A percentile compares a stretch with the other conserved stretches of the same genome.
Evolutionary conservation across 2,113 vertebrate genomes (phyloP).

Genomic region (Oreamnos americanus): DNA sequence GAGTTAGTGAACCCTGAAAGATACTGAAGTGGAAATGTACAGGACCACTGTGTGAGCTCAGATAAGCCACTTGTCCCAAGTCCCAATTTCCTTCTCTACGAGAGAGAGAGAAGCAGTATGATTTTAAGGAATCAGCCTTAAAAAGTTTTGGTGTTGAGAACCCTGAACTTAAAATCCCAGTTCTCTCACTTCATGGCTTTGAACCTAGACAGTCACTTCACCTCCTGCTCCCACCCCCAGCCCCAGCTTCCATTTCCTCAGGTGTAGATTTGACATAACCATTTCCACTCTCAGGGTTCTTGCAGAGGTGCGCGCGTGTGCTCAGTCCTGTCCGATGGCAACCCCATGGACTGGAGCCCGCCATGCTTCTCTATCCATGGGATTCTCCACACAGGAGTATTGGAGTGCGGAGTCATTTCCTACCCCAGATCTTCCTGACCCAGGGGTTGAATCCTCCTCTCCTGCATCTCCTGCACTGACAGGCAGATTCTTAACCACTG

Average conservation of each 20-base stretch:
- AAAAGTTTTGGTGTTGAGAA: background rate
- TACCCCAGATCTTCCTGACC: background rate
- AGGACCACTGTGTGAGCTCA: background rate
- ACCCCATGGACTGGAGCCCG: background rate
- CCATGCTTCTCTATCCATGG: background rate
- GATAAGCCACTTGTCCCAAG: background rate
- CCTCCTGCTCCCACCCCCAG: fast-evolving
- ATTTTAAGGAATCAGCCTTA: background rate
- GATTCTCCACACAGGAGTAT: background rate
- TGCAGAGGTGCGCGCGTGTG: background rate
- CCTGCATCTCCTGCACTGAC: background rate
- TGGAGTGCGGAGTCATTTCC: background rate
- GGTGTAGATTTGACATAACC: background rate
- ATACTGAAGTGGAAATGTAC: background rate
- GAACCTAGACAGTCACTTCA: background rate
- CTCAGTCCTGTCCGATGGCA: background rate
- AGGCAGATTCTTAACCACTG: background rate
- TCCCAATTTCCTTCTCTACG: background rate
- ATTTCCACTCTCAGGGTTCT: background rate
- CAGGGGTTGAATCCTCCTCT: background rate
- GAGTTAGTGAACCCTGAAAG: background rate
- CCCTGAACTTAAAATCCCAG: background rate
- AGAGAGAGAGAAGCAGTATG: background rate
- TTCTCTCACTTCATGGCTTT: background rate
- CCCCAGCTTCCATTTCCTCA: background rate